Evolutionary conservation across 2,797 vertebrate genomes (phyloP), one percentile per base, ranked within the genome.

Genomic region (Hippoglossus hippoglossus): DNA sequence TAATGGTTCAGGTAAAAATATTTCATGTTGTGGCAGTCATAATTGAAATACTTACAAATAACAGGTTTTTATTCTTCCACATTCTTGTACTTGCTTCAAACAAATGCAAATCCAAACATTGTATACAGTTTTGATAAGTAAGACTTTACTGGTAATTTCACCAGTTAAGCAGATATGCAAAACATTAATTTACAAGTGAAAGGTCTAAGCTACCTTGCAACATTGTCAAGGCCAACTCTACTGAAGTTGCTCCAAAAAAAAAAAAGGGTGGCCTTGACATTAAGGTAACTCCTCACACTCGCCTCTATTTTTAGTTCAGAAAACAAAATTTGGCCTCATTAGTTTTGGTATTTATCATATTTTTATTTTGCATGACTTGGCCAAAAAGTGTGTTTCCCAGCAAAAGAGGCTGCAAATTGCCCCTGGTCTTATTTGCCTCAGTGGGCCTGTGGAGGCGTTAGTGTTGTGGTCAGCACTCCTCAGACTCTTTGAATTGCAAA

Each of bases 381-480:
- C 81, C 92, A 86, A 92, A 94, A 93, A 94, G 80, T 89, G 83
- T 87, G 81, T 88, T 92, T 91, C 83, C 79, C 36, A 84, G 89
- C 88, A 87, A 90, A 90, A 90, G 79, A 64, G 83, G 81, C 79
- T 85, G 86, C 85, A 93, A 92, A 93, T 93, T 94, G 91, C 92
- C 89, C 87, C 78, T 66, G 78, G 87, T 90, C 89, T 94, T 93
- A 94, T 94, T 94, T 93, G 85, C 87, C 92, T 93, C 93, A 77
- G 79, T 82, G 89, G 92, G 90, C 89, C 87, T 70, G 71, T 91
- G 84, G 86, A 89, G 84, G 88, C 81, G 70, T 76, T 91, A 90
- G 77, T 91, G 91, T 91, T 94, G 92, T 94, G 94, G 94, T 95
- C 94, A 95, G 94, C 94, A 94, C 92, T 95, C 94, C 88, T 92